phyloP scores from a whole-genome alignment of 2,113 vertebrate genomes.

The Tragulus kanchil region DNA sequence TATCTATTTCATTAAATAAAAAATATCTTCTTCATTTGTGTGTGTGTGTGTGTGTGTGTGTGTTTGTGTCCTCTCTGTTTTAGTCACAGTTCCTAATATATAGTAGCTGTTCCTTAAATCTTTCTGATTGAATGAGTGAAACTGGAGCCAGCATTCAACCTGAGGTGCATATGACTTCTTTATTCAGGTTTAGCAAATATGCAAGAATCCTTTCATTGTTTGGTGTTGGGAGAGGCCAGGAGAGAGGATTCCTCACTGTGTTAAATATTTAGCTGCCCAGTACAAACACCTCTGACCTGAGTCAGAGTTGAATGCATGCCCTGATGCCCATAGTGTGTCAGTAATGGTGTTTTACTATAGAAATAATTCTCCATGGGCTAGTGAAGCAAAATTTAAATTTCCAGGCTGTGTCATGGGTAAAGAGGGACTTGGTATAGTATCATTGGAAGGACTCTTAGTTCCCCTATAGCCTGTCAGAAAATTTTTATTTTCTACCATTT shows the following conservation, averaged over 20 bases:
- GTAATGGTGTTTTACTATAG: neutral
- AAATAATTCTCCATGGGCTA: neutral
- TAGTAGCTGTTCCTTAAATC: neutral
- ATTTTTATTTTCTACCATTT: conserved; percentile 42
- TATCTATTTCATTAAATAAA: conserved; percentile 31
- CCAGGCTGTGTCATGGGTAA: neutral
- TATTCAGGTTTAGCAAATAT: conserved; percentile 36
- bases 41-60: neutral
- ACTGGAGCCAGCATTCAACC: conserved; percentile 10
- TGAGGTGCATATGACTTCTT: neutral
- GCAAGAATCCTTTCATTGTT: conserved; percentile 32
- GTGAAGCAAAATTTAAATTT: conserved; percentile 16
- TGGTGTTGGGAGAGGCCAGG: neutral
- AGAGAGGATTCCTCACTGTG: conserved; percentile 34
- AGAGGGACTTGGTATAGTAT: neutral
- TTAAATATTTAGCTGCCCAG: neutral
- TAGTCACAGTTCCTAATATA: neutral
- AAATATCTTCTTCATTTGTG: conserved; percentile 13
- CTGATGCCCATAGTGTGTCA: neutral
- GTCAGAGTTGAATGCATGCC: conserved; percentile 34
- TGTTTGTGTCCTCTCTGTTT: neutral
- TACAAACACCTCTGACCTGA: conserved; percentile 24
- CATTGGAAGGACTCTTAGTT: neutral
- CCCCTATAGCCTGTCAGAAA: neutral
- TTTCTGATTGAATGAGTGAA: conserved; percentile 37